Evolutionary conservation across 2,113 vertebrate genomes (phyloP), one percentile per base, ranked within the genome.

Genomic region (Okapia johnstoni): DNA sequence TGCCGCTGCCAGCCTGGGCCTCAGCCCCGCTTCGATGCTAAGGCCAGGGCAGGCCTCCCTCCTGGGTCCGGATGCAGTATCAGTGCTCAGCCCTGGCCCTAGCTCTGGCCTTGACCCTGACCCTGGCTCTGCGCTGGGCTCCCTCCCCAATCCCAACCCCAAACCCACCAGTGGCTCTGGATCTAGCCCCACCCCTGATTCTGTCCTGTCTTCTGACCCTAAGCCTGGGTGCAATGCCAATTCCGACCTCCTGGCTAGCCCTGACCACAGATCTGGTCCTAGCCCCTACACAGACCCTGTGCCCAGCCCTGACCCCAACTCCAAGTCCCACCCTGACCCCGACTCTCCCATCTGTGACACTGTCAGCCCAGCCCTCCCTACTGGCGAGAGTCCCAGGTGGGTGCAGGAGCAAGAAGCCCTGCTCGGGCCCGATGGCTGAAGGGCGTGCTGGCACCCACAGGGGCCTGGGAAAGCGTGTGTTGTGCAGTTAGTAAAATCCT

Each of bases 401-500:
- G 60, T 50, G 17, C 52, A 91, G 61, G 88, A 95, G 79, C 94
- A 77, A 80, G 98, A 58, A 84, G 95, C 97, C 1, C 33, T 97
- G 30, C 83, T 97, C 57, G 98, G 97, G 54, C 97, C 97, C 0
- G 97, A 98, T 73, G 98, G 98, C 70, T 98, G 93, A 98, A 93
- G 73, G 83, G 85, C 21, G 7, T 7, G 3, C 85, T 4, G 1
- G 73, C 30, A 50, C 57, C n/a, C 23, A 1, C 0, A 6, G 33
- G 48, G 61, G 76, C 36, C 95, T 48, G 94, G 83, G 70, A 40
- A 96, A 92, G 61, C 86, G 90, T 97, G 92, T 98, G 94, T 95
- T 25, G 55, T 97, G 83, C 88, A 73, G 85, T 96, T 96, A 98
- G 97, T 98, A 98, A 98, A 98, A 92, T 80, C 92, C 48, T 97